phyloP scores from a whole-genome alignment of 2,797 vertebrate genomes.

The Mico argentatus region DNA sequence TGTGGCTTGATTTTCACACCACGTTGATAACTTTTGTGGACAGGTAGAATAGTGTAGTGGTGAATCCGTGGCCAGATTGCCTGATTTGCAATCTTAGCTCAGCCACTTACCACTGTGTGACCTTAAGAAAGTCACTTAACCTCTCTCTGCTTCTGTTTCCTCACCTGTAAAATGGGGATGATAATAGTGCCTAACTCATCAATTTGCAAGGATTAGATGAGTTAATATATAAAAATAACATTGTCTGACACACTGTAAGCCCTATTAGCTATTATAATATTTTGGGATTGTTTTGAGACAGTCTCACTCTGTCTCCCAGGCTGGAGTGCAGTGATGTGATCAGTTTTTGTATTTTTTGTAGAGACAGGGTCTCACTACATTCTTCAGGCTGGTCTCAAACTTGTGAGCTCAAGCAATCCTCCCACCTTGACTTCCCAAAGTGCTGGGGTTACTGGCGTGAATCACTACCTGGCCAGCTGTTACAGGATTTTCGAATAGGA shows the following conservation, averaged over 20 bases:
- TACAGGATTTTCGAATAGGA: background rate
- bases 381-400: background rate
- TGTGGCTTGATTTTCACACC: background rate
- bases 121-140: background rate
- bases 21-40: background rate
- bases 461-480: background rate
- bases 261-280: background rate
- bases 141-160: background rate
- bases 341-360: no score
- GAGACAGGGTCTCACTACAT: no score
- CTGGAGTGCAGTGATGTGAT: background rate
- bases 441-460: background rate
- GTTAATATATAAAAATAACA: background rate
- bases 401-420: background rate
- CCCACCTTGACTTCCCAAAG: background rate
- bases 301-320: background rate
- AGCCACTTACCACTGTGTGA: background rate
- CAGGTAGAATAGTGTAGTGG: background rate
- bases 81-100: background rate
- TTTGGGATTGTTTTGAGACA: background rate
- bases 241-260: background rate
- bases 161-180: background rate
- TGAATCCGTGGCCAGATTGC: background rate
- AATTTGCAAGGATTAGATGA: background rate
- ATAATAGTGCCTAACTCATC: background rate